Evolutionary conservation across 2,797 vertebrate species (phyloP).

Genomic region (Mastacembelus armatus): DNA sequence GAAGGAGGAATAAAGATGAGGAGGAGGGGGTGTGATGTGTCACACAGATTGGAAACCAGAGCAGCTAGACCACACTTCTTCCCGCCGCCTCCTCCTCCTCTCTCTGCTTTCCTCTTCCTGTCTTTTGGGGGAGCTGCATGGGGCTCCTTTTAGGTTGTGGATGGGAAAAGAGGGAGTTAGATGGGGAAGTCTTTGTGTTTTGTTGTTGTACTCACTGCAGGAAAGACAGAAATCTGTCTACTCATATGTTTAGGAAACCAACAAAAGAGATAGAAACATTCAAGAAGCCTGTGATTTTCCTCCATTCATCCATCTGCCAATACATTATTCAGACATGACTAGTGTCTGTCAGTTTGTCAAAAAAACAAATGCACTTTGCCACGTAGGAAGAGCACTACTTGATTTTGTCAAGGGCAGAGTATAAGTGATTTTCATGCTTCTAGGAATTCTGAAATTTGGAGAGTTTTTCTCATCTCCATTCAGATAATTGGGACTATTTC

Average conservation of each 20-base stretch:
- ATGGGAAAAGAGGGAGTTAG: slow-evolving; percentile 54
- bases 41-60: slow-evolving; percentile 52
- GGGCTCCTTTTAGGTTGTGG: slow-evolving; percentile 44
- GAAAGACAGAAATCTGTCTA: slow-evolving; percentile 26
- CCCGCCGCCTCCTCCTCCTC: slow-evolving; percentile 40
- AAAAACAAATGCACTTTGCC: background rate
- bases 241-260: no score
- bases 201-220: slow-evolving; percentile 19
- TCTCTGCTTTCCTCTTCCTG: slow-evolving; percentile 38
- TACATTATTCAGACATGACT: background rate
- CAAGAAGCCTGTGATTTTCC: no score
- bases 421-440: background rate
- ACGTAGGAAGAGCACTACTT: background rate
- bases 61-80: slow-evolving; percentile 53
- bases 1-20: background rate
- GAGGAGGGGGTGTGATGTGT: slow-evolving; percentile 65
- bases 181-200: slow-evolving; percentile 30
- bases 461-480: no score
- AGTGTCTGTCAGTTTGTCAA: background rate
- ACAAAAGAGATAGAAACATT: no score
- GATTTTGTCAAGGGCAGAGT: background rate
- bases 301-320: background rate
- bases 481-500: no score
- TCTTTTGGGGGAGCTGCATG: slow-evolving; percentile 62
- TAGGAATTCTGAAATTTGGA: background rate